phyloP scores from a whole-genome alignment of 2,888 invertebrate genomes.

The Chloroclysta siterata region DNA sequence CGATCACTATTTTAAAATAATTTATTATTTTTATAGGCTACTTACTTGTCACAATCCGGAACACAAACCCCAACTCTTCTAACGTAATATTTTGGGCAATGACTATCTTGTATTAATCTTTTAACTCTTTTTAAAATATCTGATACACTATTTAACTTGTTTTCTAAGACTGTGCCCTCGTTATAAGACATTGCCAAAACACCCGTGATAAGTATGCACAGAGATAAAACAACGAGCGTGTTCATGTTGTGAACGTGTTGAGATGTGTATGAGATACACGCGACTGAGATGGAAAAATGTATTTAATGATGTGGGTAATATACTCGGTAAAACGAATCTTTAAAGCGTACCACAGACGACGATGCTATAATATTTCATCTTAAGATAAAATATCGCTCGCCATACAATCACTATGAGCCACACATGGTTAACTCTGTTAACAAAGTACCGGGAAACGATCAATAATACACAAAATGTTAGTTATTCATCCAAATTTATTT shows the following conservation, averaged over 20 bases:
- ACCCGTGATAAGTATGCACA: background rate
- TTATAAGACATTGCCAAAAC: background rate
- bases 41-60: slow-evolving; percentile 8
- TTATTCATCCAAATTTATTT: too few relatives aligned
- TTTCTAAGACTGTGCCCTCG: background rate
- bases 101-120: background rate
- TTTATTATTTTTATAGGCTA: background rate
- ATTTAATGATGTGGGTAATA: background rate
- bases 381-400: too few relatives aligned
- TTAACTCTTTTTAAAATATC: background rate
- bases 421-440: too few relatives aligned
- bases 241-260: background rate
- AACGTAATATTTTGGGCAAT: background rate
- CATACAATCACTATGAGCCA: too few relatives aligned
- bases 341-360: too few relatives aligned
- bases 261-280: background rate
- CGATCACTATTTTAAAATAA: too few relatives aligned
- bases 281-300: background rate
- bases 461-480: too few relatives aligned
- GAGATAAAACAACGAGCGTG: background rate
- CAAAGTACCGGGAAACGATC: too few relatives aligned
- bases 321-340: too few relatives aligned
- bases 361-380: too few relatives aligned
- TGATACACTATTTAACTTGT: background rate
- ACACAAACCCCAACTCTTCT: background rate